Base-by-base conservation (phyloP, 2,797 vertebrate genomes). In the Rhodeus uyekii region DNA sequence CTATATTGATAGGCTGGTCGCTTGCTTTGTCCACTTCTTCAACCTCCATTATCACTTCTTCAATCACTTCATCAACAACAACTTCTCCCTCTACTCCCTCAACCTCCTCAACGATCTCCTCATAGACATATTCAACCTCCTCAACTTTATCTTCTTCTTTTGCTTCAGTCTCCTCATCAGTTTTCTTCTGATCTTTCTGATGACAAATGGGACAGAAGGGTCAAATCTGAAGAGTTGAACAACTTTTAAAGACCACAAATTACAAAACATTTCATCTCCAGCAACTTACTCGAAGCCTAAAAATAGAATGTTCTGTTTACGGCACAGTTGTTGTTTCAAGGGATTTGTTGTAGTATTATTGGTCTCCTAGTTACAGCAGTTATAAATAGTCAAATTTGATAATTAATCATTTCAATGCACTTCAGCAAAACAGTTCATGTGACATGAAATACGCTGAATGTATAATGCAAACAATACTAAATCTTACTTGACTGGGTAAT, bases 401-500 rank as follows among this genome's bases (percentile, higher is more conserved):
- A 55, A 36, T 73, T 80, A 24, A 63, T 48, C 19, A 46, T 50
- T 36, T 74, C 36, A 2, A 64, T 53, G 32, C 27, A 80, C 22
- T 65, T 22, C 2, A 24, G 13, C 29, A 38, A 65, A 55, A 68
- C 14, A 16, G 32, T 76, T 75, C 39, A 24, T 58, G 2, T 39
- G 34, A 29, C 8, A 18, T 29, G 42, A 18, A 50, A 67, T 50
- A 46, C 19, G 10, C 16, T 24, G 48, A 46, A 55, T 61, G 42
- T 61, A 48, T 67, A 48, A 72, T 46, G 16, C 34, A 29, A 36
- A 77, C 10, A 50, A 50, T 65, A 24, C 27, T 14, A 38, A 27
- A 8, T 86, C 87, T 96, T 95, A 99, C 98, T 96, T 98, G 92
- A 69, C 96, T 97, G 67, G 96, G 95, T 80, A 98, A 90, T 68